These are phyloP conservation scores for Trissolcus brochymenae DNA, from an alignment of 2,888 invertebrate genomes.

Conservation along the genomic window DNA sequence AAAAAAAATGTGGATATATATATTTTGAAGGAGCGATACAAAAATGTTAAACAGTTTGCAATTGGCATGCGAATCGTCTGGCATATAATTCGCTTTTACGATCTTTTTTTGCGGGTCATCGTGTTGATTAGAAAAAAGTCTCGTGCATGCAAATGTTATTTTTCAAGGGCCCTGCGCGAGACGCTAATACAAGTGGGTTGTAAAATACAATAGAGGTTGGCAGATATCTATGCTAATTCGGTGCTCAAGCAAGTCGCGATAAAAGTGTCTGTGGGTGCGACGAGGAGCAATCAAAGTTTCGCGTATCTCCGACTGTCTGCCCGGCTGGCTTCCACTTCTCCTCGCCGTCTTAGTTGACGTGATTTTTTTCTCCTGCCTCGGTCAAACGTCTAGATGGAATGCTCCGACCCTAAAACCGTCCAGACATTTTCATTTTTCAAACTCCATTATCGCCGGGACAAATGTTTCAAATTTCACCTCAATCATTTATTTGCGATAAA, in stretches of 20 bases:
- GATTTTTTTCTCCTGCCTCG: slow-evolving; percentile 40
- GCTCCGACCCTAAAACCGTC: slow-evolving; percentile 7
- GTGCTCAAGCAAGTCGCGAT: slow-evolving; percentile 63
- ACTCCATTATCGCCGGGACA: slow-evolving; percentile 4
- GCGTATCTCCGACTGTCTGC: slow-evolving; percentile 58
- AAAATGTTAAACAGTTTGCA: too few relatives aligned
- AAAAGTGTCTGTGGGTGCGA: slow-evolving; percentile 62
- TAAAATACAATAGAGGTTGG: slow-evolving; percentile 60
- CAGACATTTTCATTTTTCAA: slow-evolving; percentile 10
- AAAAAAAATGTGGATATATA: too few relatives aligned
- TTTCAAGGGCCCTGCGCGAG: slow-evolving; percentile 46
- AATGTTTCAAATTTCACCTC: slow-evolving; percentile 3
- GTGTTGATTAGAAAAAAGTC: slow-evolving; percentile 53
- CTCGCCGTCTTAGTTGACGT: slow-evolving; percentile 34
- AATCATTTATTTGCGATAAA: neutral
- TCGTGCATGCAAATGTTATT: slow-evolving; percentile 47
- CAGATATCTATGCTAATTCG: slow-evolving; percentile 65
- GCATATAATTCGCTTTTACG: slow-evolving; percentile 8
- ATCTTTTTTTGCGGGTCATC: slow-evolving; percentile 16
- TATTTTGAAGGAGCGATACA: too few relatives aligned
- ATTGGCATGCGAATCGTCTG: too few relatives aligned
- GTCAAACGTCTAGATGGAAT: slow-evolving; percentile 44
- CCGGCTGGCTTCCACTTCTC: slow-evolving; percentile 34
- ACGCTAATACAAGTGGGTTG: slow-evolving; percentile 55
- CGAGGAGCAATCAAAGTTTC: slow-evolving; percentile 62